Percentiles rank a stretch among this genome's conserved stretches.
These are phyloP conservation scores for Borostomias antarcticus DNA, from an alignment of 2,797 vertebrate genomes.

Conservation along the genomic window DNA sequence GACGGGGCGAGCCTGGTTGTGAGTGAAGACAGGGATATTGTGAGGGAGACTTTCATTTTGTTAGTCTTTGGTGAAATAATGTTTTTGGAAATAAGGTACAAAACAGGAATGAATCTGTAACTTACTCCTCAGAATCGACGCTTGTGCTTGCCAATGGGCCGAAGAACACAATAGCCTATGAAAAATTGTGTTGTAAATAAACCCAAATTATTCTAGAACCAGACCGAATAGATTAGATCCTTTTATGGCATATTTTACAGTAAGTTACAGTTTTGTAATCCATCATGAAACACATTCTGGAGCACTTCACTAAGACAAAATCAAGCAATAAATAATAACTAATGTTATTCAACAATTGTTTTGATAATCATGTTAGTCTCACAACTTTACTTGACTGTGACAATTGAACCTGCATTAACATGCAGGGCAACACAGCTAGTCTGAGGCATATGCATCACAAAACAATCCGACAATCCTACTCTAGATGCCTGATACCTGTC, in stretches of 20 bases:
- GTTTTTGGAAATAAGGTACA: not conserved
- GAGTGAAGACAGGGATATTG: not conserved
- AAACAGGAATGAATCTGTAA: conserved; percentile 6
- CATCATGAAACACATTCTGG: too few species aligned
- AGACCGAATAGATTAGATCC: conserved; percentile 4
- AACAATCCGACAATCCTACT: too few species aligned
- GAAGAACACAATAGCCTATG: conserved; percentile 66
- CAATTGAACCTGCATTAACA: too few species aligned
- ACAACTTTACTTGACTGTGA: too few species aligned
- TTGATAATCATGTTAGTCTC: too few species aligned
- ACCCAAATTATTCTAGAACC: not conserved
- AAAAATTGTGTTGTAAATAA: conserved; percentile 9
- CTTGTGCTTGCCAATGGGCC: conserved; percentile 21
- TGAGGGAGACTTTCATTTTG: not conserved
- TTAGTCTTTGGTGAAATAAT: not conserved
- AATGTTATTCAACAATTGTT: not conserved
- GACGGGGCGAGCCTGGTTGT: conserved; percentile 55
- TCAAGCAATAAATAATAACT: too few species aligned
- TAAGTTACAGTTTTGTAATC: too few species aligned
- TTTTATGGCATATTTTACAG: too few species aligned
- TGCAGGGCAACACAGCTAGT: too few species aligned
- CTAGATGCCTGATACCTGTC: too few species aligned
- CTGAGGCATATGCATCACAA: too few species aligned
- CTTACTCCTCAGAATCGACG: conserved; percentile 65
- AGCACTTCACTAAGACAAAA: too few species aligned